Evolutionary conservation across 1,140 invertebrate genomes (phyloP).

Genomic region (Danaus plexippus): DNA sequence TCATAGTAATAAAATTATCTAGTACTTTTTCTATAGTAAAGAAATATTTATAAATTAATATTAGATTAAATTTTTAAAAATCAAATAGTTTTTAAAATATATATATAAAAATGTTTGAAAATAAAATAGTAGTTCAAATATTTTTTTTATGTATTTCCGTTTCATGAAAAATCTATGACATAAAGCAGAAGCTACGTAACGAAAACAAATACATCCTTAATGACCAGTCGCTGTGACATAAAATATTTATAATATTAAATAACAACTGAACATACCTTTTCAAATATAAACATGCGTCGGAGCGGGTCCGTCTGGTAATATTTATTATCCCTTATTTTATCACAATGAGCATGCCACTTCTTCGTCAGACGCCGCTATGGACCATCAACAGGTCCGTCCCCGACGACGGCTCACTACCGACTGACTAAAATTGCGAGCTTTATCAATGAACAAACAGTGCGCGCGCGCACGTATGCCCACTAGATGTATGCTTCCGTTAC

Average conservation of each 20-base stretch:
- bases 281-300: slow-evolving; percentile 47
- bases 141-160: too few species aligned
- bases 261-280: slow-evolving; percentile 62
- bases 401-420: slow-evolving; percentile 47
- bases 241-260: slow-evolving; percentile 23
- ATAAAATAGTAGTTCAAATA: too few species aligned
- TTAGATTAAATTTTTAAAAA: too few species aligned
- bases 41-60: too few species aligned
- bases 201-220: slow-evolving; percentile 20
- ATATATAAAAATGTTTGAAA: too few species aligned
- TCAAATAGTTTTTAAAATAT: too few species aligned
- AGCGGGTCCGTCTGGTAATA: slow-evolving; percentile 37
- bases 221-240: slow-evolving; percentile 7
- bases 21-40: too few species aligned
- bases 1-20: too few species aligned
- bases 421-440: slow-evolving; percentile 65
- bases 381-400: slow-evolving; percentile 33
- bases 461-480: slow-evolving; percentile 46
- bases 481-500: slow-evolving; percentile 51
- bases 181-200: slow-evolving; percentile 14
- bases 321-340: slow-evolving; percentile 37
- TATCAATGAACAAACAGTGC: slow-evolving; percentile 47
- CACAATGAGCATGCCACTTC: slow-evolving; percentile 64
- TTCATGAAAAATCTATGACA: slow-evolving; percentile 12
- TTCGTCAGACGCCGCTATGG: slow-evolving; percentile 27